A percentile compares a stretch with the other conserved stretches of the same genome.
Conservation (phyloP, 2,113 vertebrate genomes). For the Bostrychus sinensis region DNA sequence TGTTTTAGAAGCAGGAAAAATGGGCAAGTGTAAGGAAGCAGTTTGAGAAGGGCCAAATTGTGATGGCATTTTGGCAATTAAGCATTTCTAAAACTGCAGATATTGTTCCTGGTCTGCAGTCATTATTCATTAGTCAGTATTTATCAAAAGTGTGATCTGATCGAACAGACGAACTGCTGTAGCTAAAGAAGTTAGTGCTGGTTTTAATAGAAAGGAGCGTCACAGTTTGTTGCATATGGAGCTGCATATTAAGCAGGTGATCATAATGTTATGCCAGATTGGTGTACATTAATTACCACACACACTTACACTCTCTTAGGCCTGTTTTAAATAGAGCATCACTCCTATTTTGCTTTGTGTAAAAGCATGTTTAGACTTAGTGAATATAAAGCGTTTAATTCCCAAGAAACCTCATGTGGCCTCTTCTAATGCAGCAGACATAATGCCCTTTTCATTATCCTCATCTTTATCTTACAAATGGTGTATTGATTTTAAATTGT, state of each 20-base stretch:
- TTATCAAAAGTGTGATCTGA: too few species aligned
- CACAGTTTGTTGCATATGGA: too few species aligned
- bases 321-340: not conserved
- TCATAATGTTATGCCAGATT: too few species aligned
- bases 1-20: too few species aligned
- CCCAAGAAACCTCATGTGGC: not conserved
- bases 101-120: too few species aligned
- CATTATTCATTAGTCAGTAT: too few species aligned
- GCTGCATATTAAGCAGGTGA: too few species aligned
- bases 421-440: not conserved
- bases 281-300: not conserved
- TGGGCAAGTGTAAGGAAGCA: not conserved
- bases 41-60: not conserved
- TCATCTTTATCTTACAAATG: slow-evolving; percentile 20
- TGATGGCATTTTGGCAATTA: too few species aligned
- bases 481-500: not conserved
- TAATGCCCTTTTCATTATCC: slow-evolving; percentile 9
- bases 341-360: not conserved
- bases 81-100: too few species aligned
- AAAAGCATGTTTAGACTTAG: not conserved
- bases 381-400: slow-evolving; percentile 2
- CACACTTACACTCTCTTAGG: not conserved
- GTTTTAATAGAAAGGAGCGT: too few species aligned
- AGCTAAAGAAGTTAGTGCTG: too few species aligned
- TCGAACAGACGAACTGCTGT: too few species aligned